Conservation (phyloP, 2,797 vertebrate species). For the Enteromius treurensis region DNA sequence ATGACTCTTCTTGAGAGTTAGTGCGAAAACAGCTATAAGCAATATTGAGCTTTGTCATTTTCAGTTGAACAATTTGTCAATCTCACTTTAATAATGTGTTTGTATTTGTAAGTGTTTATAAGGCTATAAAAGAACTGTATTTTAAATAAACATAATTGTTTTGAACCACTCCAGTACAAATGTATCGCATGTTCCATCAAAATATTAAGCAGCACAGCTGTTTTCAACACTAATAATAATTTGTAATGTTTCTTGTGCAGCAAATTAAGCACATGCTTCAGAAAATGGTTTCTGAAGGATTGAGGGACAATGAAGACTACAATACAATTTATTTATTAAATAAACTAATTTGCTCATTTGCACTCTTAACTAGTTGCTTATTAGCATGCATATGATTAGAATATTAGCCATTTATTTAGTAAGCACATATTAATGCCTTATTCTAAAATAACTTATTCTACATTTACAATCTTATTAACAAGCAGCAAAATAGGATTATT, state of each 20-base stretch:
- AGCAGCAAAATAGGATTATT: no score
- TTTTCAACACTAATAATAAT: neutral
- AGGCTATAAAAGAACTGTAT: neutral
- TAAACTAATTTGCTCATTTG: no score
- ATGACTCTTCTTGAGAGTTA: slow-evolving; percentile 9
- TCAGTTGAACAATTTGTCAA: neutral
- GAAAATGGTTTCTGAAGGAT: neutral
- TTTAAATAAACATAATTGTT: no score
- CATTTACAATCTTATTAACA: no score
- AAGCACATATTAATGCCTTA: no score
- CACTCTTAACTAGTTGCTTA: no score
- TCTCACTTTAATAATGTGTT: neutral
- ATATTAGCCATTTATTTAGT: no score
- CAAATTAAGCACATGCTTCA: neutral
- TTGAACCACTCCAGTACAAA: neutral
- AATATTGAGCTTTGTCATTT: neutral
- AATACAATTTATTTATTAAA: neutral
- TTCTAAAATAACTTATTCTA: no score
- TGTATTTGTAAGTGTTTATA: neutral
- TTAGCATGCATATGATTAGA: no score
- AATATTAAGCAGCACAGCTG: neutral
- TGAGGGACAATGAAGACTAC: neutral
- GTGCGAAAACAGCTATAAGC: neutral
- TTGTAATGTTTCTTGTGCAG: neutral
- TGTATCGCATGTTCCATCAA: neutral